Evolutionary conservation across 2,113 vertebrate species (phyloP), one percentile per base, ranked within the genome.

Genomic region (Gavialis gangeticus): DNA sequence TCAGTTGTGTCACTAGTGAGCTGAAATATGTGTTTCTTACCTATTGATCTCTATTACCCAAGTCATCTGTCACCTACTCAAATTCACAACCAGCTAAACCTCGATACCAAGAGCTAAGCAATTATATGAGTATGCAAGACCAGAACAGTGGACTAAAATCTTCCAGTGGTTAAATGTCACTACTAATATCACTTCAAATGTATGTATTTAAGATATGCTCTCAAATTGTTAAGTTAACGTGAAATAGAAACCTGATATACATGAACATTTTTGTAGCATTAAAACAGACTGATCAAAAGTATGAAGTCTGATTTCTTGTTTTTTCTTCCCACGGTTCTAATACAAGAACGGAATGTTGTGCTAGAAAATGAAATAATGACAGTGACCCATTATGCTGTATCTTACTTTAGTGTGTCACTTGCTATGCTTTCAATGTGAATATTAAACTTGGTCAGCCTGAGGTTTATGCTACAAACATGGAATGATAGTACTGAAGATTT

Each of bases 1-100:
- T 89, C 87, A 84, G 21, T 56, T 85, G 28, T 88, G 89, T 90
- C 79, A 80, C 69, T 93, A 84, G 37, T 93, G 64, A 95, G 87
- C 56, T 84, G 87, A 89, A 94, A 91, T 88, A 22, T 46, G 66
- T 63, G 76, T 37, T 87, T 86, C 58, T 92, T 95, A n/a, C 27
- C 77, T 89, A 91, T 80, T 92, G 84, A 88, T 92, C 82, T 85
- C 79, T 57, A 87, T 91, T 79, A 76, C 58, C 81, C 25, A 91
- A 82, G 84, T 37, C n/a, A 64, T 81, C 57, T 84, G 19, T 59
- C 85, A 89, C 67, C 79, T 88, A 6, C 79, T 15, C 56, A 89
- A 77, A 60, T 81, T 92, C 9, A 90, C 56, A 85, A 76, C 55
- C 82, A 92, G 60, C 79, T 94, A 86, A 89, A 93, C 91, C 87